Evolutionary conservation across 1,140 invertebrate genomes (phyloP).

Genomic region (Elysia chlorotica): DNA sequence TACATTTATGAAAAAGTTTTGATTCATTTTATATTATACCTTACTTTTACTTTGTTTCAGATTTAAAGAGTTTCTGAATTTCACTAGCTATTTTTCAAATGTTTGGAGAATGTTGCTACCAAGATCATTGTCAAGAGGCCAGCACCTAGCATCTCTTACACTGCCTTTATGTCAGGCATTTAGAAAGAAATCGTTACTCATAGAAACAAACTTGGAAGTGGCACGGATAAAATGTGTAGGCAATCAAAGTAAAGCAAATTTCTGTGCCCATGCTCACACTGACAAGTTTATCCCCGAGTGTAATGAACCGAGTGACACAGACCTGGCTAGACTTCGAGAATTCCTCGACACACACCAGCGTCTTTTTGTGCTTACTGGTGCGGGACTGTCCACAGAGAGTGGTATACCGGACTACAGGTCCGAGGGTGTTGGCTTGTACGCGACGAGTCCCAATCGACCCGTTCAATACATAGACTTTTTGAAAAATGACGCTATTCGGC

Average conservation of each 20-base stretch:
- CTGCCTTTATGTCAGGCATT: no score
- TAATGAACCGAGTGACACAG: conserved; percentile 60
- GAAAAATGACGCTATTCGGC: conserved; percentile 70
- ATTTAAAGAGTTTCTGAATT: neutral
- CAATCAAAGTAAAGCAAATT: no score
- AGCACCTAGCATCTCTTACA: no score
- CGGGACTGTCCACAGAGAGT: conserved; percentile 93
- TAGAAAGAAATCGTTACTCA: no score
- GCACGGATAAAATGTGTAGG: no score
- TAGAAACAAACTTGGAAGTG: no score
- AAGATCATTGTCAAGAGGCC: no score
- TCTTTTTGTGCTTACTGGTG: conserved; percentile 81
- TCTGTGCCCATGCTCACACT: no score
- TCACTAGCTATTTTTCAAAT: neutral
- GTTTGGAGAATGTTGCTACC: neutral
- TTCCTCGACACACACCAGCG: conserved; percentile 68
- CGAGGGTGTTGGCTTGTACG: conserved; percentile 89
- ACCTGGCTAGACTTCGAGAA: conserved; percentile 70
- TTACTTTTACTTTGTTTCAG: neutral
- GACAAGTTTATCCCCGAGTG: conserved; percentile 38
- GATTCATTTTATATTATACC: no score
- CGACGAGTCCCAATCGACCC: conserved; percentile 79
- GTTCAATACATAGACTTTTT: conserved; percentile 81
- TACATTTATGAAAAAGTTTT: no score
- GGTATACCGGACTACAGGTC: conserved; percentile 94